Evolutionary conservation across 2,113 vertebrate genomes (phyloP), one percentile per base, ranked within the genome.

Genomic region (Otolemur garnettii): DNA sequence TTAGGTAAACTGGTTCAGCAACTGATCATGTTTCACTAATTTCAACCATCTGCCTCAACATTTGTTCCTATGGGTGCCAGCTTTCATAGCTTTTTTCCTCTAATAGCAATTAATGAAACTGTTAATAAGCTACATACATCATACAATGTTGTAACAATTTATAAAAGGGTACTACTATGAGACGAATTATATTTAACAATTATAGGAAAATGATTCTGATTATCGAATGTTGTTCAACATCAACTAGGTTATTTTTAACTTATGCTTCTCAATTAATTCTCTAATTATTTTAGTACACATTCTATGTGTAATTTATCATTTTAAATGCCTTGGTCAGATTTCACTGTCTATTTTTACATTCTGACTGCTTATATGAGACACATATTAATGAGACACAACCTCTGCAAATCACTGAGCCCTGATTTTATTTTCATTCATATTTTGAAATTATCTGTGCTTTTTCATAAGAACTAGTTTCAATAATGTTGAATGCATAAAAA

Each of bases 81-180:
- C 99, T 99, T 99, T 98, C 97, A 97, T 98, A 98, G 98, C 97
- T 98, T 97, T 97, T 98, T 97, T 95, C 77, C 95, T 98, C 98
- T 99, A 99, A 99, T 99, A 99, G 98, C 99, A 99, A 99, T 99
- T 99, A 99, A 99, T 99, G 99, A 99, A 99, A 99, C 98, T 98
- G 98, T 99, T 99, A 99, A 99, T 99, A 99, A 99, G 99, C 98
- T 98, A 98, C 98, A 99, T 99, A 99, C 98, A 99, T 99, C 99
- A 99, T 99, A 98, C 97, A 98, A 98, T 98, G 96, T 98, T 97
- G 85, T 89, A 98, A 98, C 97, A 98, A 98, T 99, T 98, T 98
- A 99, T 98, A 98, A 98, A 98, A 98, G 98, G 98, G 99, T 97
- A 99, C 98, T 98, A 99, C 99, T 99, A 99, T 98, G 98, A 99